Evolutionary conservation across 2,888 invertebrate genomes (phyloP).

Genomic region (Coleophora deauratella): DNA sequence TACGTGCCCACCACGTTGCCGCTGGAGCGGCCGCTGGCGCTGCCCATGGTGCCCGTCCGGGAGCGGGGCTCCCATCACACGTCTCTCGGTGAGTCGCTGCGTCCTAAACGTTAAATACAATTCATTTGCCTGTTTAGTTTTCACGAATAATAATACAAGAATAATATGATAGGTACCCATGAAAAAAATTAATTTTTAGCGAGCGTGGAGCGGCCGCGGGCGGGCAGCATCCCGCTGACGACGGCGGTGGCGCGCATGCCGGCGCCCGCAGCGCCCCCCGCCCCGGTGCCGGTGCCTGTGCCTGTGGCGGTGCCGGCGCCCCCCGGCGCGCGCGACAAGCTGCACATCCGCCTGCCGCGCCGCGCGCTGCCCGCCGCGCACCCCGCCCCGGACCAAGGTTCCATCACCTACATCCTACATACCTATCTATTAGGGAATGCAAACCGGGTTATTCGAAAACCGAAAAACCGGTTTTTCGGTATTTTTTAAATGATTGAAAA

Average conservation of each 20-base stretch:
- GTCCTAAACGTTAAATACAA: constrained; percentile 14
- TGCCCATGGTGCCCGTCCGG: constrained; percentile 85
- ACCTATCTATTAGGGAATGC: too few relatives aligned
- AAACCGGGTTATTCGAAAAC: too few relatives aligned
- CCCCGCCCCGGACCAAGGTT: constrained; percentile 14
- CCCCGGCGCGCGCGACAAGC: constrained; percentile 33
- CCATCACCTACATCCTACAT: too few relatives aligned
- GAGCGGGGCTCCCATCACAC: constrained; percentile 47
- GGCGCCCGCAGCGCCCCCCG: constrained; percentile 18
- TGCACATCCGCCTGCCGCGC: constrained; percentile 46
- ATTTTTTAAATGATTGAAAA: too few relatives aligned
- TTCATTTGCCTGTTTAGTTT: too few relatives aligned
- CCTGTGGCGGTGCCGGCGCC: constrained; percentile 20
- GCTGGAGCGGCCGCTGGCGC: constrained; percentile 85
- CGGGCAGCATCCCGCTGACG: constrained; percentile 76
- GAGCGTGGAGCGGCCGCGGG: constrained; percentile 74
- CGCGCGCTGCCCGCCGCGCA: constrained; percentile 43
- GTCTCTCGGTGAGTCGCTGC: constrained; percentile 1
- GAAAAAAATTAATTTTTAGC: too few relatives aligned
- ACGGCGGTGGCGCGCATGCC: constrained; percentile 13
- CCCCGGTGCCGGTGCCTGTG: constrained; percentile 17
- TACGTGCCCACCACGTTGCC: constrained; percentile 94
- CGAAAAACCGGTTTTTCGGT: too few relatives aligned
- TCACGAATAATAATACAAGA: too few relatives aligned
- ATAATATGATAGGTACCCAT: too few relatives aligned